Evolutionary conservation across 2,113 vertebrate genomes (phyloP).

Genomic region (Bostrychus sinensis): DNA sequence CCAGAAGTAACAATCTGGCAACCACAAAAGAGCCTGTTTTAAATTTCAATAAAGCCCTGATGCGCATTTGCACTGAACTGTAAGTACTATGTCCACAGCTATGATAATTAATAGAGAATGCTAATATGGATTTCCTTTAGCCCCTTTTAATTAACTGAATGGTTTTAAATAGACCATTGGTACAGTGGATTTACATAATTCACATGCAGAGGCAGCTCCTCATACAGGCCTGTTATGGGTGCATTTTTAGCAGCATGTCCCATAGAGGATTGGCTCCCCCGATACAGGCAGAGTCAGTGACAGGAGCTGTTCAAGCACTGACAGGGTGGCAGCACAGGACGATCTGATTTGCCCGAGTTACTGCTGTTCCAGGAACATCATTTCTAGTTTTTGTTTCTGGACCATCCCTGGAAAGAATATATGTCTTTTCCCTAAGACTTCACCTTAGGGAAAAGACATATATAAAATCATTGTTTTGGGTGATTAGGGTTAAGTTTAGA

Average conservation of each 20-base stretch:
- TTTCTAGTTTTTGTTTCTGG: no score
- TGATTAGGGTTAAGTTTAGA: no score
- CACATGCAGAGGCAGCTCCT: constrained; percentile 3
- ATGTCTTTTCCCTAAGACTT: no score
- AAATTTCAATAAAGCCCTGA: constrained; percentile 39
- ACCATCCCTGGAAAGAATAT: no score
- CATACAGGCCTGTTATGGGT: constrained; percentile 19
- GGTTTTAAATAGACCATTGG: constrained; percentile 2
- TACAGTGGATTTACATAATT: background rate
- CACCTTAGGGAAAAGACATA: no score
- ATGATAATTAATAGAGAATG: background rate
- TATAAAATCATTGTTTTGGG: no score
- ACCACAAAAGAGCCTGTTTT: constrained; percentile 48
- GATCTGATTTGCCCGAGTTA: no score
- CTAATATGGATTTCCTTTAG: background rate
- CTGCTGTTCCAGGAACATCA: no score
- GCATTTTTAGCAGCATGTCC: constrained; percentile 47
- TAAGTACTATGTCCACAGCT: background rate
- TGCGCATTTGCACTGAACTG: constrained; percentile 23
- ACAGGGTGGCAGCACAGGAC: no score
- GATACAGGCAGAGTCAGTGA: constrained; percentile 23
- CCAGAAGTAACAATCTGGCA: constrained; percentile 60
- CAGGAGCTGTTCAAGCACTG: constrained; percentile 21
- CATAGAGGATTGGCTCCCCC: constrained; percentile 43
- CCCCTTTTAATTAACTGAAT: constrained; percentile 1